These are phyloP conservation scores for Ichneumoninae sp. DNA, from an alignment of 2,888 invertebrate species.

Conservation along the genomic window DNA sequence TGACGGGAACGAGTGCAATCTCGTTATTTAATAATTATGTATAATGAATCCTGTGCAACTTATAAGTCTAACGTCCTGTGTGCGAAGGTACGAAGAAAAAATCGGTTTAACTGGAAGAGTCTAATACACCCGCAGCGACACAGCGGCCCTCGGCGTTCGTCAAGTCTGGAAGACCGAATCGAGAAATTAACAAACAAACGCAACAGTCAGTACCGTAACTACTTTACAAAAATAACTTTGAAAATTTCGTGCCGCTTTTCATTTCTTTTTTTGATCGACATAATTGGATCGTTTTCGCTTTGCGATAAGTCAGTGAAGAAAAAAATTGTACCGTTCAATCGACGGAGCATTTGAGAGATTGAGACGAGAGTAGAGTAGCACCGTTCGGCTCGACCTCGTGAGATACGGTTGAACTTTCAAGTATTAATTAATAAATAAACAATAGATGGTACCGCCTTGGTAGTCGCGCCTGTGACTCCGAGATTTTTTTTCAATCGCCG, in stretches of 20 bases:
- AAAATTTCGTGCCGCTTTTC: constrained; percentile 31
- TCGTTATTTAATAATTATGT: not conserved
- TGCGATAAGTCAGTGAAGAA: constrained; percentile 35
- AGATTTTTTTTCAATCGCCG: not conserved
- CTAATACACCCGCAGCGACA: constrained; percentile 17
- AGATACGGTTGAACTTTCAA: constrained; percentile 35
- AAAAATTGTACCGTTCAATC: constrained; percentile 27
- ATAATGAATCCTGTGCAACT: constrained; percentile 53
- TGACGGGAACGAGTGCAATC: constrained; percentile 53
- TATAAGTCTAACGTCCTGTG: constrained; percentile 46
- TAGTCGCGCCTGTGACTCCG: constrained; percentile 12
- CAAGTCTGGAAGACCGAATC: constrained; percentile 60
- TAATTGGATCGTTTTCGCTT: constrained; percentile 12
- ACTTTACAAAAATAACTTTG: constrained; percentile 58
- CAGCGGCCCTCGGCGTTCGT: constrained; percentile 15
- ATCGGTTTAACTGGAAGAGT: constrained; percentile 55
- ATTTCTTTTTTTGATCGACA: constrained; percentile 17
- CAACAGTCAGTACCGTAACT: constrained; percentile 30
- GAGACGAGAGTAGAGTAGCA: constrained; percentile 48
- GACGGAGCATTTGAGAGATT: constrained; percentile 33
- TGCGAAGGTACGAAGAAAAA: constrained; percentile 39
- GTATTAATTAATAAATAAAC: constrained; percentile 26
- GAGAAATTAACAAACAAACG: constrained; percentile 47
- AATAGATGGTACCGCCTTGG: constrained; percentile 20
- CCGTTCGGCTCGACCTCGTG: constrained; percentile 50